Base-by-base conservation (phyloP, 2,113 vertebrate species). In the Dascyllus trimaculatus region DNA sequence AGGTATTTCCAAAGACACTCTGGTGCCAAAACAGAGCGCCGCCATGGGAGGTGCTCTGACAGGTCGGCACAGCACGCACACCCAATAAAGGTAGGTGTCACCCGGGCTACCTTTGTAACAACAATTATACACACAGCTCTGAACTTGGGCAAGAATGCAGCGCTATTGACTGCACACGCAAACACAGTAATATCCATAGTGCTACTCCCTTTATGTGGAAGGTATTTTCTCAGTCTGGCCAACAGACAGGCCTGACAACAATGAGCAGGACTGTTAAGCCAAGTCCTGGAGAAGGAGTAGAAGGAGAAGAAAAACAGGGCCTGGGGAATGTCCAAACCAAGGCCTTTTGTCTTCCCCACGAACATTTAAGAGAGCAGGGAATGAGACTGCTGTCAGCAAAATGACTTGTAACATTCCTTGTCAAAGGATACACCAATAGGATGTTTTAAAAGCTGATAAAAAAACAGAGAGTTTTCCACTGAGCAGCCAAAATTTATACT, bases 351-450 rank as follows among this genome's bases (percentile, higher is more conserved):
- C 88, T 91, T 84, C 71, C 68, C 64, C 4, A 26, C 68, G 62
- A 89, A 86, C 70, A 5, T 85, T 91, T 88, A 82, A 89, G 73
- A 91, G 82, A 88, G 82, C 15, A 21, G 64, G 82, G 80, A 90
- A 89, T 85, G 92, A 90, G 81, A 86, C 82, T 53, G 80, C 70
- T 87, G 85, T 89, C 90, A 92, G 85, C 93, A 90, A 92, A 93
- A 90, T 89, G 82, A 92, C 91, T 94, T 91, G 87, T 89, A 92
- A 91, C 89, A 93, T 92, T 91, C 87, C 72, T 88, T 45, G 81
- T 83, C 71, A 85, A 51, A 45, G 75, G 80, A 89, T 62, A 73
- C 80, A 63, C 61, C 60, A 81, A 85, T 60, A 71, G 54, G 80
- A 80, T 66, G 73, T 78, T 88, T 87, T 82, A 88, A 81, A 75